Evolutionary conservation across 1,140 invertebrate species (phyloP).

Genomic region (Drosophila tristis): DNA sequence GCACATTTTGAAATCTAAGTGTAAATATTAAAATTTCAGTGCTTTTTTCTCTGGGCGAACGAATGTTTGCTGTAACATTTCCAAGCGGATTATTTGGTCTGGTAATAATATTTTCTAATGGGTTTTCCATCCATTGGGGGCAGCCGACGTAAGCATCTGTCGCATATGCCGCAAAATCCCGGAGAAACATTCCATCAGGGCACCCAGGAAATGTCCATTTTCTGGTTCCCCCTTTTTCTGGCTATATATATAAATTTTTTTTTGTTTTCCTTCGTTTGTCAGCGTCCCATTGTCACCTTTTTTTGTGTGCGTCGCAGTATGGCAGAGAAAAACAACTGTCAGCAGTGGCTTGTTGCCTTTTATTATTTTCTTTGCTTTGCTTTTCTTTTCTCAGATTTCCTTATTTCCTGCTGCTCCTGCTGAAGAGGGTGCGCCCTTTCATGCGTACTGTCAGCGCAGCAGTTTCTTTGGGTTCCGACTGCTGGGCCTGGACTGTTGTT

Average conservation of each 20-base stretch:
- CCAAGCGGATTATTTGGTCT: too few species aligned
- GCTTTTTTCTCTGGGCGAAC: too few species aligned
- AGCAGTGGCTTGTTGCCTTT: conserved; percentile 77
- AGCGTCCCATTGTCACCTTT: conserved; percentile 70
- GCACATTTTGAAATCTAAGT: too few species aligned
- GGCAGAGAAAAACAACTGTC: conserved; percentile 67
- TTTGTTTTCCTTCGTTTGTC: conserved; percentile 30
- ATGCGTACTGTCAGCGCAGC: conserved; percentile 69
- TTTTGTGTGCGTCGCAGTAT: conserved; percentile 14
- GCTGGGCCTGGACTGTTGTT: conserved; percentile 15
- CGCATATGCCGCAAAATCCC: conserved; percentile 57
- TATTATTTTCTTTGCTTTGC: conserved; percentile 52
- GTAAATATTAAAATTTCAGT: too few species aligned
- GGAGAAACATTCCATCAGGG: conserved; percentile 23
- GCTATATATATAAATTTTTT: too few species aligned
- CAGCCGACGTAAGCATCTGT: conserved; percentile 40
- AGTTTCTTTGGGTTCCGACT: conserved; percentile 39
- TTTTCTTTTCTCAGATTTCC: conserved; percentile 7
- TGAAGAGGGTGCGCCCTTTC: conserved; percentile 54
- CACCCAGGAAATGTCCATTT: conserved; percentile 63
- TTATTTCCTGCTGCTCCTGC: conserved; percentile 35
- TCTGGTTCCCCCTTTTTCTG: conserved; percentile 53
- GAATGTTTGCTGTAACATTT: too few species aligned
- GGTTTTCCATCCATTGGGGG: neutral
- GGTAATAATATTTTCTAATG: too few species aligned